A percentile compares a stretch with the other conserved stretches of the same genome.
Evolutionary conservation across 1,140 invertebrate genomes (phyloP).

Genomic region (Calliphora vicina): DNA sequence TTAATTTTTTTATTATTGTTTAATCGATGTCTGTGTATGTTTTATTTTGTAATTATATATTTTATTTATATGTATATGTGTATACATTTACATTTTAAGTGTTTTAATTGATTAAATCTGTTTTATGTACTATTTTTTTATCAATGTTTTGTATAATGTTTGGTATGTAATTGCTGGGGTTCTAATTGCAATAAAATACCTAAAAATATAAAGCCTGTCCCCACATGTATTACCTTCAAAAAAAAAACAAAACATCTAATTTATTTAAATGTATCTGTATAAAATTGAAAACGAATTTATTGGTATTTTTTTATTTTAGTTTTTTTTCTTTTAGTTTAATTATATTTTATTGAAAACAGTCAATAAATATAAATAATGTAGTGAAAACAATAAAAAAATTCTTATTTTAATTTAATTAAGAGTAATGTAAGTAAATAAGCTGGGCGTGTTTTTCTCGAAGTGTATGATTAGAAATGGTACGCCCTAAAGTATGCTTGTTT

Average conservation of each 20-base stretch:
- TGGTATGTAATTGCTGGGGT: no score
- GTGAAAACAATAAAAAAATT: neutral
- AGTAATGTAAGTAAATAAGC: no score
- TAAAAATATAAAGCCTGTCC: neutral
- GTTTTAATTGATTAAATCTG: neutral
- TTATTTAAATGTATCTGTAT: neutral
- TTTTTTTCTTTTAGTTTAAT: slow-evolving; percentile 6
- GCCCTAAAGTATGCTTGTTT: no score
- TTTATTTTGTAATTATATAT: neutral
- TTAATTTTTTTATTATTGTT: no score
- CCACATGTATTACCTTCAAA: neutral
- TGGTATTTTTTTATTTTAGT: slow-evolving; percentile 14
- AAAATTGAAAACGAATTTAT: slow-evolving; percentile 24
- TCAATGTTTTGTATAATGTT: neutral
- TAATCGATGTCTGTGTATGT: neutral
- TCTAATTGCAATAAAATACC: neutral
- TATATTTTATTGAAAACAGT: neutral
- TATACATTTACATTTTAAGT: neutral
- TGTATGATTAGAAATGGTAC: no score
- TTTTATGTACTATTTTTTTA: neutral
- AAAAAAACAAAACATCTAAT: neutral
- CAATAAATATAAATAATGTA: slow-evolving; percentile 26
- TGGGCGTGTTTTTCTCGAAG: no score
- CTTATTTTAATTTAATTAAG: no score
- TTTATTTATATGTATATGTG: neutral